phyloP scores from a whole-genome alignment of 2,797 vertebrate genomes.

The Silurus aristotelis region DNA sequence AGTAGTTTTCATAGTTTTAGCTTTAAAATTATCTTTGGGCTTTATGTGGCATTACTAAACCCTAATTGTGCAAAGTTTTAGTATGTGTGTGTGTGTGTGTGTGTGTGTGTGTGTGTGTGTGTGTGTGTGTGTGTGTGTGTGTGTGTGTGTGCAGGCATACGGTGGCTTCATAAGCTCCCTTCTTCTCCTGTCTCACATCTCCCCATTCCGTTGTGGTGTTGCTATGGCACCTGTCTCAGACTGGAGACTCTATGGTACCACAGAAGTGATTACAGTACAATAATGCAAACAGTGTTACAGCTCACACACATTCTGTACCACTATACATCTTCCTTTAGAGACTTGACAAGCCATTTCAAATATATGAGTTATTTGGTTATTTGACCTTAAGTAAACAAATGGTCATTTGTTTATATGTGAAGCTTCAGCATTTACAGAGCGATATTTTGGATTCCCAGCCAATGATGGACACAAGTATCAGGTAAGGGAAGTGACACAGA shows the following conservation, averaged over 20 bases:
- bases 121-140: constrained; percentile 26
- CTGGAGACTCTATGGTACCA: constrained; percentile 73
- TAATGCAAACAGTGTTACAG: background rate
- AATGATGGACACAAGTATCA: constrained; percentile 64
- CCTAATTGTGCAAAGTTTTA: background rate
- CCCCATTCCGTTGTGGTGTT: constrained; percentile 67
- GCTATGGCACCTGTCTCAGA: constrained; percentile 71
- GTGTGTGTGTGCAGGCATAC: constrained; percentile 65
- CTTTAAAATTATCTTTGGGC: background rate
- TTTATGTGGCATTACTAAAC: background rate
- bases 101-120: background rate
- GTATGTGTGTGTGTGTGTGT: background rate
- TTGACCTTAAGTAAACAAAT: background rate
- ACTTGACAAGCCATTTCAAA: constrained; percentile 9
- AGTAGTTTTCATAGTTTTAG: background rate
- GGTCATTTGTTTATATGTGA: constrained; percentile 27
- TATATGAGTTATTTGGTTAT: constrained; percentile 20
- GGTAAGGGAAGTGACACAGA: constrained; percentile 52
- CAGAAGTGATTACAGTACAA: constrained; percentile 16
- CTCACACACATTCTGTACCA: background rate
- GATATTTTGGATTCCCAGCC: constrained; percentile 66
- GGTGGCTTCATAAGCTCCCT: constrained; percentile 72
- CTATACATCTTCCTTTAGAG: constrained; percentile 8
- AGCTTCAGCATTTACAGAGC: constrained; percentile 72
- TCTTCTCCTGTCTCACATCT: constrained; percentile 67